Percentiles rank a stretch among this genome's conserved stretches.
Evolutionary conservation across 2,113 vertebrate species (phyloP).

Genomic region (Takifugu bimaculatus): DNA sequence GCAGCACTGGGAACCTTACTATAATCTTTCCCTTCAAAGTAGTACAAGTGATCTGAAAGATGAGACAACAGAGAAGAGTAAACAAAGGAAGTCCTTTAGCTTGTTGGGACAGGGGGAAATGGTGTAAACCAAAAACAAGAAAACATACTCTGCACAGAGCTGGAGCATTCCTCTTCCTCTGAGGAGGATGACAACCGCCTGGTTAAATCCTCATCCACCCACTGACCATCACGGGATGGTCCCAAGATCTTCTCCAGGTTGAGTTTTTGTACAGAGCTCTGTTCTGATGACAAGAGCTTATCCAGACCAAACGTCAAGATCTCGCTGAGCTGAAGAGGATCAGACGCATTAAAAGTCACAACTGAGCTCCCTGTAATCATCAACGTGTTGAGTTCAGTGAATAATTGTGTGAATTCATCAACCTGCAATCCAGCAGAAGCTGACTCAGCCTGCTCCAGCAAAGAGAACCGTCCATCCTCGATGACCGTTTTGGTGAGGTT

Average conservation of each 20-base stretch:
- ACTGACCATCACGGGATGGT: conserved; percentile 73
- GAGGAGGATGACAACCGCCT: conserved; percentile 38
- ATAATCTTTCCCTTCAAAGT: conserved; percentile 92
- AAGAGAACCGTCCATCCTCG: conserved; percentile 85
- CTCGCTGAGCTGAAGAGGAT: conserved; percentile 78
- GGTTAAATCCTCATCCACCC: conserved; percentile 68
- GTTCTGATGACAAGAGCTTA: conserved; percentile 84
- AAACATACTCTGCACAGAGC: conserved; percentile 56
- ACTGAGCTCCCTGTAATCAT: no score
- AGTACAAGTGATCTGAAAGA: conserved; percentile 85
- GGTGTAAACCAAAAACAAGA: background rate
- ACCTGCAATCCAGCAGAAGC: conserved; percentile 79
- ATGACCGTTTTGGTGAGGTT: conserved; percentile 80
- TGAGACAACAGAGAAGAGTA: background rate
- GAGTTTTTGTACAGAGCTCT: conserved; percentile 80
- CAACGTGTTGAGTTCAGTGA: no score
- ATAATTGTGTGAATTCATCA: background rate
- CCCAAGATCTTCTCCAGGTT: conserved; percentile 84
- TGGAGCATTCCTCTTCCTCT: conserved; percentile 39
- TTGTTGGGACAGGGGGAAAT: no score
- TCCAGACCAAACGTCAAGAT: conserved; percentile 92
- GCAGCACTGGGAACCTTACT: conserved; percentile 83
- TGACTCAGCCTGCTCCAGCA: conserved; percentile 71
- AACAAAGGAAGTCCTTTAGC: no score
- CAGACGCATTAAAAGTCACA: background rate